Evolutionary conservation across 2,888 invertebrate genomes (phyloP).

Genomic region (Oxyteleia sp.): DNA sequence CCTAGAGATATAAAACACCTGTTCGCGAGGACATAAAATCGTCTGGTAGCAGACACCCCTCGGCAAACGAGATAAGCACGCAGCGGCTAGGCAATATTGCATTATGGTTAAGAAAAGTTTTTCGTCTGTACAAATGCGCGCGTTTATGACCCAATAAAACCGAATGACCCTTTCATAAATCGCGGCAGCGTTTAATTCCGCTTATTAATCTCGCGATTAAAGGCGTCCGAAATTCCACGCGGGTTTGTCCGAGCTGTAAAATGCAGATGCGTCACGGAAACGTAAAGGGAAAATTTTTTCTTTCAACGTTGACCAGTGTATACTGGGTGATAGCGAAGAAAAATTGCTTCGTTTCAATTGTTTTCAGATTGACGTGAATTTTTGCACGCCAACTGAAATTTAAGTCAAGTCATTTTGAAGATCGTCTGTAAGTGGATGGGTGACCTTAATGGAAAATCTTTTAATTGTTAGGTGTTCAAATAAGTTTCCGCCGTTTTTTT

Average conservation of each 20-base stretch:
- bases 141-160: conserved; percentile 47
- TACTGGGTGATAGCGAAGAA: too few relatives aligned
- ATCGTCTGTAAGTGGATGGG: too few relatives aligned
- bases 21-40: not conserved
- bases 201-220: conserved; percentile 61
- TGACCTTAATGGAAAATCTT: too few relatives aligned
- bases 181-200: conserved; percentile 48
- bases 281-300: too few relatives aligned
- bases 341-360: too few relatives aligned
- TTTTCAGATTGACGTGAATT: too few relatives aligned
- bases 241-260: conserved; percentile 15
- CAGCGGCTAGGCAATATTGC: conserved; percentile 16
- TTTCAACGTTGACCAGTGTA: too few relatives aligned
- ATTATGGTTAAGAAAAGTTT: conserved; percentile 17
- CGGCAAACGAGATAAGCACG: conserved; percentile 51
- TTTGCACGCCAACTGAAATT: too few relatives aligned
- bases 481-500: too few relatives aligned
- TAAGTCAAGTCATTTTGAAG: too few relatives aligned
- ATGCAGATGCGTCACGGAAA: conserved; percentile 33
- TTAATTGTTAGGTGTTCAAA: too few relatives aligned
- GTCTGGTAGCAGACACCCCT: conserved; percentile 39
- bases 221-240: conserved; percentile 28
- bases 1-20: conserved; percentile 21
- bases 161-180: conserved; percentile 51
- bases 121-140: conserved; percentile 2